Base-by-base conservation (phyloP, 2,797 vertebrate species). In the Xyrichtys novacula region DNA sequence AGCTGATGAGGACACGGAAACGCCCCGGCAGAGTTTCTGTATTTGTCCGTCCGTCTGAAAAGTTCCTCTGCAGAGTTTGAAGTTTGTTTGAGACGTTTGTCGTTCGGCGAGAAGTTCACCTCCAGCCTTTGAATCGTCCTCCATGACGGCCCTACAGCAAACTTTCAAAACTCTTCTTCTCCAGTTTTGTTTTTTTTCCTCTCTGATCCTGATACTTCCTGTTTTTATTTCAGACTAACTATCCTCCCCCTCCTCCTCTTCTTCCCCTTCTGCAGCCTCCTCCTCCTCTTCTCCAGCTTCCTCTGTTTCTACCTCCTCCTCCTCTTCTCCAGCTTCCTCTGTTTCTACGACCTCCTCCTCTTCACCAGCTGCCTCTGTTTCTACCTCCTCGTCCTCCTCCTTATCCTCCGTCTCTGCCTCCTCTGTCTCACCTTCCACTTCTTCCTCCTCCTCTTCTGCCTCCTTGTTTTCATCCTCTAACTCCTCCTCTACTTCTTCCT, bases 151-250 rank as follows among this genome's bases (percentile, higher is more conserved):
- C 56, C 2, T 1, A 6, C 32, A 3, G 50, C 39, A 25, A 28
- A 46, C 38, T 25, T 8, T 29, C 7, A 1, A 36, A 32, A 38
- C 53, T 50, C 54, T 36, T 59, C 59, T 16, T 42, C 47, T 40
- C 25, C 6, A 4, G 25, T 65, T 12, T 8, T 4, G 3, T 32
- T 2, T 12, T 29, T 10, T 69, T 61, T 58, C 32, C 57, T 73
- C 29, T 4, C 46, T 64, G 58, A 73, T 49, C 42, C 39, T 34
- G 36, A 70, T 32, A 1, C n/a, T 54, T 71, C 43, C 32, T 65
- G 42, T 59, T 71, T 71, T 68, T 55, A 54, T 15, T 17, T 12
- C 22, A 0, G 6, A 70, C 78, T 90, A 90, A 74, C 87, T 89
- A 14, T 86, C 85, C 25, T 87, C 81, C 54, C 80, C 78, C 1